phyloP scores from a whole-genome alignment of 2,888 invertebrate genomes.

The Pyrrhosoma nymphula region DNA sequence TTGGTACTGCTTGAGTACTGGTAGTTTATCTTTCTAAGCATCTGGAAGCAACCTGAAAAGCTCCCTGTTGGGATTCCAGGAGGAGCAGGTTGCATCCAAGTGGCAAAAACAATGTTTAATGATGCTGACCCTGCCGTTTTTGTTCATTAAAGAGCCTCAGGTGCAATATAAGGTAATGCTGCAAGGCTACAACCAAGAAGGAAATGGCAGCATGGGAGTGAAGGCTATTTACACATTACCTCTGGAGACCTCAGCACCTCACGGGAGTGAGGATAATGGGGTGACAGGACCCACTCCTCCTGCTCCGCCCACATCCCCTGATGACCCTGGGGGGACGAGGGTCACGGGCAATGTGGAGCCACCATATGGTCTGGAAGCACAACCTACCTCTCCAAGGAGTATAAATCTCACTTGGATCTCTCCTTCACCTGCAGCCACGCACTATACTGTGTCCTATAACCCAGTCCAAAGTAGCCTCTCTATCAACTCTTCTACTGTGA shows the following conservation, averaged over 20 bases:
- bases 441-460: conserved; percentile 80
- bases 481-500: conserved; percentile 72
- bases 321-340: conserved; percentile 65
- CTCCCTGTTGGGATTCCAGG: too few species aligned
- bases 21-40: too few species aligned
- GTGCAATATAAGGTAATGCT: conserved; percentile 74
- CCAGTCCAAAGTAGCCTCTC: conserved; percentile 75
- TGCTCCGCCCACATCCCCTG: conserved; percentile 53
- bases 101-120: too few species aligned
- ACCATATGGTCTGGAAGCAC: conserved; percentile 79
- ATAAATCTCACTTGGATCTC: conserved; percentile 81
- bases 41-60: too few species aligned
- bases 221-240: conserved; percentile 72
- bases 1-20: too few species aligned
- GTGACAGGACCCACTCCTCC: conserved; percentile 41
- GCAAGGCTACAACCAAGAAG: conserved; percentile 73
- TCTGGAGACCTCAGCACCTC: conserved; percentile 63
- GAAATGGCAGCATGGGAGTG: conserved; percentile 73
- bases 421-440: conserved; percentile 75
- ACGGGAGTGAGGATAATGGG: conserved; percentile 1
- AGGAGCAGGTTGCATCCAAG: too few species aligned
- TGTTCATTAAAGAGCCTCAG: conserved; percentile 70
- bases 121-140: background rate
- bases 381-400: conserved; percentile 78
- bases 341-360: conserved; percentile 72